Evolutionary conservation across 2,797 vertebrate species (phyloP).

Genomic region (Sebastiscus tertius): DNA sequence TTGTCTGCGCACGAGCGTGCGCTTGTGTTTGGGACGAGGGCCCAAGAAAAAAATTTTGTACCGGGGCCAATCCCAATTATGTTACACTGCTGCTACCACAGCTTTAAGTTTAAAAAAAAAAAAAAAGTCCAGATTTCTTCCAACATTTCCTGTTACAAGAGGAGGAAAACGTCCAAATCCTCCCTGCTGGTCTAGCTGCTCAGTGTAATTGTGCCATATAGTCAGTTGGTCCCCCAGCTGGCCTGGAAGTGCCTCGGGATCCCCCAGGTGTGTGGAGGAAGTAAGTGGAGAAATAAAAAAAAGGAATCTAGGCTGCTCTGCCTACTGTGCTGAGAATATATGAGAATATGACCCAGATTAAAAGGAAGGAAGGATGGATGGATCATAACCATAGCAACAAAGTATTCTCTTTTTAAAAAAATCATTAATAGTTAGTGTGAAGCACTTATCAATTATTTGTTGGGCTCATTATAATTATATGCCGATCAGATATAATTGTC

Average conservation of each 20-base stretch:
- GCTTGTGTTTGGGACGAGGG: no score
- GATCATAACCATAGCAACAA: conserved; percentile 32
- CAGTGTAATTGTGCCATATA: conserved; percentile 38
- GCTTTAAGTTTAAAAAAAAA: not conserved
- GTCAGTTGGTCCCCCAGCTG: conserved; percentile 26
- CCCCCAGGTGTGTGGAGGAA: conserved; percentile 41
- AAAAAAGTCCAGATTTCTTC: not conserved
- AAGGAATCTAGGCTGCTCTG: conserved; percentile 32
- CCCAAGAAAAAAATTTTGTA: no score
- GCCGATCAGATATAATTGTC: conserved; percentile 3
- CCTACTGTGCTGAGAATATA: conserved; percentile 10
- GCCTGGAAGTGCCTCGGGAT: conserved; percentile 22
- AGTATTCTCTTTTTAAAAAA: not conserved
- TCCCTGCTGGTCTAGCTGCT: conserved; percentile 24
- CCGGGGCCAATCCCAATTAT: no score
- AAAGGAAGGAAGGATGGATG: conserved; percentile 27
- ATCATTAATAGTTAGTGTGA: conserved; percentile 28
- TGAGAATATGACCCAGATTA: conserved; percentile 52
- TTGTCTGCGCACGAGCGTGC: no score
- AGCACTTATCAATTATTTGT: conserved; percentile 33
- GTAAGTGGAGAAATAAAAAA: conserved; percentile 26
- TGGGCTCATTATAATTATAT: conserved; percentile 10
- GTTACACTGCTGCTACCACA: no score
- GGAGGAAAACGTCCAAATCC: conserved; percentile 2
- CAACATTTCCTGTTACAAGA: not conserved